phyloP scores from a whole-genome alignment of 2,888 invertebrate genomes.

The Drosophila limbata region DNA sequence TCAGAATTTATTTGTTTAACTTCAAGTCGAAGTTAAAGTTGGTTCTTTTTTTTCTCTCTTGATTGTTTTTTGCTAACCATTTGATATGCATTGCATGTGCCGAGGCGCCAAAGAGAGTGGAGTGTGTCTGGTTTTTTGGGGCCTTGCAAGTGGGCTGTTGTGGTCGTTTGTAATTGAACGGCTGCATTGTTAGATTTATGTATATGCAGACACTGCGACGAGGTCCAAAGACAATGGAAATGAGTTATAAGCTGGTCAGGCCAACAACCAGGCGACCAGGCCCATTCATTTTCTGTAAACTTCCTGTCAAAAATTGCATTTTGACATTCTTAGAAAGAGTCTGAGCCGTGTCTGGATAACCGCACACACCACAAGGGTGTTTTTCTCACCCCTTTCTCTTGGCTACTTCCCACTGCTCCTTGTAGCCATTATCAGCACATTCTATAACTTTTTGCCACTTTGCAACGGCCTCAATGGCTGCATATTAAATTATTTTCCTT shows the following conservation, averaged over 20 bases:
- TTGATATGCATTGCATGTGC: conserved; percentile 74
- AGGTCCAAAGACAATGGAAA: conserved; percentile 44
- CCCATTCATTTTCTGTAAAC: conserved; percentile 59
- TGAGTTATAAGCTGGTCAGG: conserved; percentile 27
- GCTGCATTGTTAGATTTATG: conserved; percentile 74
- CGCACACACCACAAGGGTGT: conserved; percentile 32
- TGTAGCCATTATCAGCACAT: conserved; percentile 44
- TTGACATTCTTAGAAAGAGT: conserved; percentile 23
- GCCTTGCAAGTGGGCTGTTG: conserved; percentile 40
- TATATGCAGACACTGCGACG: conserved; percentile 20
- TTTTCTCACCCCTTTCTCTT: background rate
- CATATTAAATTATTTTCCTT: conserved; percentile 79
- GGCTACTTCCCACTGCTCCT: conserved; percentile 22
- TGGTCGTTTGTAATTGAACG: conserved; percentile 64
- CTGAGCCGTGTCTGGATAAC: conserved; percentile 17
- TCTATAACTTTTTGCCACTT: conserved; percentile 71
- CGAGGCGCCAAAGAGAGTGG: conserved; percentile 50
- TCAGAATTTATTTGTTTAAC: conserved; percentile 74
- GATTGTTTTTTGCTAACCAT: conserved; percentile 34
- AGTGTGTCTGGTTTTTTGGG: conserved; percentile 21
- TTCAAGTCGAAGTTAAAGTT: conserved; percentile 53
- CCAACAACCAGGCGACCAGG: background rate
- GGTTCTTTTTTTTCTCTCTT: conserved; percentile 1
- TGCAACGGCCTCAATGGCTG: conserved; percentile 52
- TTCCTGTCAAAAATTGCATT: conserved; percentile 68